Base-by-base conservation (phyloP, 2,797 vertebrate genomes). In the Leptoclinus maculatus region DNA sequence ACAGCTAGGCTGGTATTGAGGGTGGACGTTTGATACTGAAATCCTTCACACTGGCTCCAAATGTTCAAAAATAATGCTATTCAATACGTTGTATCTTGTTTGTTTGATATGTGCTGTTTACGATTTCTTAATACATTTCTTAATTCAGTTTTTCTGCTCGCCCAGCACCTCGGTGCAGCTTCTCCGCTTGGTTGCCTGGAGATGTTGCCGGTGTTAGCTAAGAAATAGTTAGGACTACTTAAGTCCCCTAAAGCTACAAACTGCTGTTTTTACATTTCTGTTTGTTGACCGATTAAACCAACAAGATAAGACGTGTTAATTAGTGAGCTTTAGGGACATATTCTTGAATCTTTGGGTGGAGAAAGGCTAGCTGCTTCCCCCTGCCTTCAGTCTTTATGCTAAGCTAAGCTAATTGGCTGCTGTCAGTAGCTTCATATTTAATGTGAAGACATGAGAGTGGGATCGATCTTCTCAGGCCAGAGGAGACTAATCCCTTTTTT, bases 401-500 rank as follows among this genome's bases (percentile, higher is more conserved):
- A 34, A 54, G 29, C 2, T 49, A 64, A 45, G 36, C 17, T 49
- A 51, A 32, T 27, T 2, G 5, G 19, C 23, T 57, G 7, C 49
- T 25, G 5, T 5, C 27, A 29, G 21, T 4, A 29, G 53, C n/a
- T 66, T 54, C 25, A 53, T 53, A 25, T 53, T 53, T 25, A 13
- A 53, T 25, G 19, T 53, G 6, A 14, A 53, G 51, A 54, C 23
- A 54, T 27, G 23, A 54, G 14, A 54, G 53, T 54, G 53, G 53
- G 53, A 54, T 54, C 13, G 25, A 54, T 54, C 23, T 47, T 79
- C n/a, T 63, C 32, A 59, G n/a, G n/a, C 54, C 47, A 68, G 38
- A 21, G 13, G 60, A 62, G n/a, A 60, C 45, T 23, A 32, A 51
- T 59, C 19, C 34, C 21, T 49, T 73, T 58, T 87, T 49, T 71